Evolutionary conservation across 2,888 invertebrate genomes (phyloP).

Genomic region (Ichneumoninae sp.): DNA sequence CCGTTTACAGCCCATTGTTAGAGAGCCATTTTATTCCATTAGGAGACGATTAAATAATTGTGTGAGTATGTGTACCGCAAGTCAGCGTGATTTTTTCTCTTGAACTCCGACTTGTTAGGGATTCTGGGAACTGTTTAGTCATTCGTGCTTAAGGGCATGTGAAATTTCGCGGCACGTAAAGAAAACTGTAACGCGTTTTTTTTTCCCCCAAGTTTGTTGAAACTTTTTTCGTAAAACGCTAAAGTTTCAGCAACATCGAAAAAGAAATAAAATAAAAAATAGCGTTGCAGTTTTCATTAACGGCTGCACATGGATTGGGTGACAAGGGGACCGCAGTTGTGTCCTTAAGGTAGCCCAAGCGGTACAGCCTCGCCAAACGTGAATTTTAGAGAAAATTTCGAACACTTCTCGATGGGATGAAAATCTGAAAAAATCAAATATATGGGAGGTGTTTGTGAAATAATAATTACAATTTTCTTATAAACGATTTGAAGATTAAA

Average conservation of each 20-base stretch:
- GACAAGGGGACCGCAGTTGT: no score
- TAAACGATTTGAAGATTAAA: no score
- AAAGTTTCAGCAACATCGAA: neutral
- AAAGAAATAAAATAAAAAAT: no score
- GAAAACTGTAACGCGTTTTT: neutral
- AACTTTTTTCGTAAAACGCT: neutral
- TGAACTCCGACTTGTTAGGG: neutral
- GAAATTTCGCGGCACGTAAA: neutral
- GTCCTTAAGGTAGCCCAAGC: no score
- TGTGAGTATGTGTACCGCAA: neutral
- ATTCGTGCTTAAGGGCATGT: neutral
- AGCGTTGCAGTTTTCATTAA: neutral
- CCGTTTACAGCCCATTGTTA: constrained; percentile 15
- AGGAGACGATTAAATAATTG: constrained; percentile 9
- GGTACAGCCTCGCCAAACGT: no score
- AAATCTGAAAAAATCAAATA: no score
- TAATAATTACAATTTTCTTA: no score
- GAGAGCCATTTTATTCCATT: neutral
- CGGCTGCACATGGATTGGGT: no score
- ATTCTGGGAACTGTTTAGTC: neutral
- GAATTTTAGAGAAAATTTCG: no score
- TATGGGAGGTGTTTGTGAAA: no score
- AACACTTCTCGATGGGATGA: no score
- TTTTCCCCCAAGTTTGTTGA: neutral
- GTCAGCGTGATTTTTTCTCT: neutral